Base-by-base conservation (phyloP, 2,888 invertebrate genomes). In the Watsonalla cultraria region DNA sequence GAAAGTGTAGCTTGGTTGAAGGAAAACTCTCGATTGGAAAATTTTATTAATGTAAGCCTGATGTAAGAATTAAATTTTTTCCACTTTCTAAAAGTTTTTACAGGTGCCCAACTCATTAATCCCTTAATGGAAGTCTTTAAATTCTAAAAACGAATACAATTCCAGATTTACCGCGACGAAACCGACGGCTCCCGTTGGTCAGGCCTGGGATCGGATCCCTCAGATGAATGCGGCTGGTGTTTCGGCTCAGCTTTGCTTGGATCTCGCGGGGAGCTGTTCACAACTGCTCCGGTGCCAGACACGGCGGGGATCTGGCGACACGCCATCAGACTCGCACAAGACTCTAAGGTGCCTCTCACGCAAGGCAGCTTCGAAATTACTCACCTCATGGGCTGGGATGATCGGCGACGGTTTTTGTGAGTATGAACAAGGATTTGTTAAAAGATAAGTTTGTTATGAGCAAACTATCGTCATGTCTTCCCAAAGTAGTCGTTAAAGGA, bases 321-420 rank as follows among this genome's bases (percentile, higher is more conserved):
- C 57, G 84, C 86, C 0, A 72, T 86, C 11, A 60, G 74, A 6
- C 60, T 89, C 33, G 74, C 78, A 0, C 69, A 64, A 0, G 86
- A 83, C 42, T 62, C 75, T 0, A 65, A 77, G n/a, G 79, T 80
- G 0, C 79, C 89, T 1, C 82, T 96, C 45, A 96, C 96, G 0
- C 94, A 95, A 74, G 96, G 96, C 0, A 92, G 93, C 51, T 95
- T 94, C 62, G 95, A 96, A 77, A 92, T 96, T 52, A 95, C 94
- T 0, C 92, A 93, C 72, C 92, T 96, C 33, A 82, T 95, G 7
- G 95, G 94, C 0, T 96, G 95, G 96, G 96, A 96, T 72, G 95
- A 95, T 70, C 84, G 91, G 54, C 93, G 93, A 63, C 92, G 94
- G 61, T 83, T 93, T 51, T 92, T 96, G 93, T 94, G 70, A 92